These are phyloP conservation scores for Oscheius sp. DNA, from an alignment of 2,888 invertebrate species.

Conservation along the genomic window DNA sequence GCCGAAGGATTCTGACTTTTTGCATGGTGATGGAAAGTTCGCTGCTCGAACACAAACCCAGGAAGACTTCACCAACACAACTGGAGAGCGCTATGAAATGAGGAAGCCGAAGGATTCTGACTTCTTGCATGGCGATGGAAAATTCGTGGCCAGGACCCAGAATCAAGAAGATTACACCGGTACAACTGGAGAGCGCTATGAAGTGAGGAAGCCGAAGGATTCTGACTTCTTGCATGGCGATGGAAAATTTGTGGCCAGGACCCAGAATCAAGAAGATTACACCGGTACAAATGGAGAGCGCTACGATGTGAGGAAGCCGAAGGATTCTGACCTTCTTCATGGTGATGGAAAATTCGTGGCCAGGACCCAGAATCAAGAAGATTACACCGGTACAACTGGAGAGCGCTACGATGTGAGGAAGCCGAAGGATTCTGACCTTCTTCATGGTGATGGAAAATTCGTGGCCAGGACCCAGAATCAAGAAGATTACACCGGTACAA, in stretches of 20 bases:
- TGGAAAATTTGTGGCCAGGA: slow-evolving; percentile 7
- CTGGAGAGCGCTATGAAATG: slow-evolving; percentile 4
- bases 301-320: slow-evolving; percentile 1
- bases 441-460: slow-evolving; percentile 5
- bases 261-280: slow-evolving; percentile 18
- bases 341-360: slow-evolving; percentile 7
- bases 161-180: slow-evolving; percentile 7
- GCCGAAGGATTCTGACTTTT: slow-evolving; percentile 6
- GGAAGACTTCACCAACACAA: slow-evolving; percentile 10
- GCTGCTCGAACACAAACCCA: slow-evolving; percentile 6
- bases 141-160: slow-evolving; percentile 2
- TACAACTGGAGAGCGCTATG: slow-evolving; percentile 5
- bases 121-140: slow-evolving; percentile 13
- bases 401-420: not conserved
- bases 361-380: slow-evolving; percentile 17
- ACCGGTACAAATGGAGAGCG: not conserved
- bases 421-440: slow-evolving; percentile 14
- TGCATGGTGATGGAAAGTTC: slow-evolving; percentile 18
- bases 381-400: not conserved
- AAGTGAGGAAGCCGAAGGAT: slow-evolving; percentile 5
- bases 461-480: slow-evolving; percentile 4
- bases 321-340: slow-evolving; percentile 10
- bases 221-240: slow-evolving; percentile 9
- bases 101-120: slow-evolving; percentile 18
- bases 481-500: slow-evolving; percentile 5